A percentile compares a stretch with the other conserved stretches of the same genome.
Conservation (phyloP, 1,140 invertebrate species). For the Condylostylus longicornis region DNA sequence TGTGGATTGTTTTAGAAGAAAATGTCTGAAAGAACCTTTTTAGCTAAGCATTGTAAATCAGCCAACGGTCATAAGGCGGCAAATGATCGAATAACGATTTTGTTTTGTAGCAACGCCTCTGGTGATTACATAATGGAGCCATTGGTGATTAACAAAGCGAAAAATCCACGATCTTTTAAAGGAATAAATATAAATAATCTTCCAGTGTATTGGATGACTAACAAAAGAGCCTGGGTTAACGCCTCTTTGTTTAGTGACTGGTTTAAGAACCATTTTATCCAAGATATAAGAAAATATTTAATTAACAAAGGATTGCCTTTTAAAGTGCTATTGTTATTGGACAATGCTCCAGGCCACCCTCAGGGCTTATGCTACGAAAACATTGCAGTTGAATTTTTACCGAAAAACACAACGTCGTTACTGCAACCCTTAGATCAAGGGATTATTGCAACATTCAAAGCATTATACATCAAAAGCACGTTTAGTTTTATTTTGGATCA, state of each 20-base stretch:
- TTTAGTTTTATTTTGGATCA: constrained; percentile 13
- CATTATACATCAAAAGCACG: constrained; percentile 12
- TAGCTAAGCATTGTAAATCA: constrained; percentile 25
- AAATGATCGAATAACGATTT: constrained; percentile 34
- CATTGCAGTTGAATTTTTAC: constrained; percentile 31
- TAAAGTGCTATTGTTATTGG: constrained; percentile 34
- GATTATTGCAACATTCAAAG: constrained; percentile 24
- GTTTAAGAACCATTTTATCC: constrained; percentile 22
- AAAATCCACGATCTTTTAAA: constrained; percentile 33
- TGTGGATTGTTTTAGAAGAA: constrained; percentile 34
- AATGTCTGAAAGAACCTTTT: constrained; percentile 32
- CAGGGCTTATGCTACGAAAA: constrained; percentile 17
- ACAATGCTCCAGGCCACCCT: constrained; percentile 32
- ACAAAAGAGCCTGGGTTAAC: constrained; percentile 30
- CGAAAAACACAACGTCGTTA: constrained; percentile 28
- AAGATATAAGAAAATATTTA: constrained; percentile 22
- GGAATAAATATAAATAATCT: constrained; percentile 30
- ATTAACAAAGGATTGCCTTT: constrained; percentile 24
- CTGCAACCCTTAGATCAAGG: constrained; percentile 33
- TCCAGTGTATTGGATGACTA: constrained; percentile 26
- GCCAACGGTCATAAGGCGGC: constrained; percentile 31
- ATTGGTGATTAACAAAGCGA: constrained; percentile 29
- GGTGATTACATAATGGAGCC: constrained; percentile 33
- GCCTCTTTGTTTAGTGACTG: constrained; percentile 23
- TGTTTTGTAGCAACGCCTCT: constrained; percentile 14